Evolutionary conservation across 1,140 invertebrate genomes (phyloP).

Genomic region (Hirudo medicinalis): DNA sequence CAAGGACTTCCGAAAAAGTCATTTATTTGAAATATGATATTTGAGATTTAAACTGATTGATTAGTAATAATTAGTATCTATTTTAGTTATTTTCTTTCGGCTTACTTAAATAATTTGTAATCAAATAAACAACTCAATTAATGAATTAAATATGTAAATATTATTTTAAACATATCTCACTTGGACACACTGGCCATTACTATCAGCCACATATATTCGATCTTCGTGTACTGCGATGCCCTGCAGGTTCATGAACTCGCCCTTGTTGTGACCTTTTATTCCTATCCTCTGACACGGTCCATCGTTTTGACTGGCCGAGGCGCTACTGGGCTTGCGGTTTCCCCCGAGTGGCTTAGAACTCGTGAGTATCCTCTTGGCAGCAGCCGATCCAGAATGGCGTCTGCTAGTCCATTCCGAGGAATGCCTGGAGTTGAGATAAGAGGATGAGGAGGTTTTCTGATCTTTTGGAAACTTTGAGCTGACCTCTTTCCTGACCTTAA

Average conservation of each 20-base stretch:
- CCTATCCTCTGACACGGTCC: constrained; percentile 36
- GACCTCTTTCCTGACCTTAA: constrained; percentile 29
- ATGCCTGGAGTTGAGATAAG: constrained; percentile 1
- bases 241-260: constrained; percentile 51
- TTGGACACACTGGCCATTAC: constrained; percentile 49
- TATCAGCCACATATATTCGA: constrained; percentile 47
- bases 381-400: constrained; percentile 37
- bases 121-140: background rate
- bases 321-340: constrained; percentile 5
- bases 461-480: background rate
- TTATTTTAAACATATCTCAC: constrained; percentile 13
- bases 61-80: too few relatives aligned
- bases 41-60: too few relatives aligned
- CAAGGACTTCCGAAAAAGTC: too few relatives aligned
- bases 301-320: constrained; percentile 25
- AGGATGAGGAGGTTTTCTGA: constrained; percentile 21
- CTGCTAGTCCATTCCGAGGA: background rate
- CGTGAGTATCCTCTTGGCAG: constrained; percentile 44
- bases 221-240: constrained; percentile 40
- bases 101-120: too few relatives aligned
- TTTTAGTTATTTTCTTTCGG: too few relatives aligned
- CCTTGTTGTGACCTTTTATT: constrained; percentile 43
- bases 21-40: too few relatives aligned
- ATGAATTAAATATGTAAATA: constrained; percentile 1
- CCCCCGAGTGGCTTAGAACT: constrained; percentile 29